A percentile compares a stretch with the other conserved stretches of the same genome.
phyloP scores from a whole-genome alignment of 92 coral and sea anemone species.

The Phenganax marumi region DNA sequence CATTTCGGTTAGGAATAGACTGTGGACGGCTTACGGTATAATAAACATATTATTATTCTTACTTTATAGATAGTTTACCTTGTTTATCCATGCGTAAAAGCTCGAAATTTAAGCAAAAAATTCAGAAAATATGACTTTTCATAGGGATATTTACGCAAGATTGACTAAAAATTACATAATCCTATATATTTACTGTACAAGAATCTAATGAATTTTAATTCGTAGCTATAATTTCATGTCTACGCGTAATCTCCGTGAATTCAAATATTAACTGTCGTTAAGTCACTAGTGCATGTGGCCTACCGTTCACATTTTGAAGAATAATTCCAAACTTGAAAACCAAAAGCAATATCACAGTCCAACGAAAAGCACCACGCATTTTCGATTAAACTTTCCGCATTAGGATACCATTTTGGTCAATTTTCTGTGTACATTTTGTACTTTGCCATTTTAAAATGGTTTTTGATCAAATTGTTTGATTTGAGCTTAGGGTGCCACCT shows the following conservation, averaged over 20 bases:
- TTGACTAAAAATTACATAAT: no score
- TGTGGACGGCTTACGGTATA: background rate
- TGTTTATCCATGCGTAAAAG: slow-evolving; percentile 8
- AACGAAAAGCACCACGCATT: background rate
- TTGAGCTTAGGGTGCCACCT: slow-evolving; percentile 17
- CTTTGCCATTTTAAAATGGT: background rate
- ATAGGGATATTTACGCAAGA: no score
- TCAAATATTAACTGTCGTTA: background rate
- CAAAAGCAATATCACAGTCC: background rate
- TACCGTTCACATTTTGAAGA: background rate
- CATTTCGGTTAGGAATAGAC: background rate
- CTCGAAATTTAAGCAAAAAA: background rate
- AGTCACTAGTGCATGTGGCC: background rate
- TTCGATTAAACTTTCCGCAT: background rate
- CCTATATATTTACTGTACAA: no score
- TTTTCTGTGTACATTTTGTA: background rate
- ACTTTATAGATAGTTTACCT: no score
- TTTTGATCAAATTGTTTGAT: background rate
- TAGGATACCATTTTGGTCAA: background rate
- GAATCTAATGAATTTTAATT: no score
- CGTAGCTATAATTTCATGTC: background rate
- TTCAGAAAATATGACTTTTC: no score
- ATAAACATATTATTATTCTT: background rate
- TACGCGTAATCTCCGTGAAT: background rate
- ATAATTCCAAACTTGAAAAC: background rate